These are phyloP conservation scores for Leptinotarsa peninsularis DNA, from an alignment of 2,888 invertebrate genomes.

Conservation along the genomic window DNA sequence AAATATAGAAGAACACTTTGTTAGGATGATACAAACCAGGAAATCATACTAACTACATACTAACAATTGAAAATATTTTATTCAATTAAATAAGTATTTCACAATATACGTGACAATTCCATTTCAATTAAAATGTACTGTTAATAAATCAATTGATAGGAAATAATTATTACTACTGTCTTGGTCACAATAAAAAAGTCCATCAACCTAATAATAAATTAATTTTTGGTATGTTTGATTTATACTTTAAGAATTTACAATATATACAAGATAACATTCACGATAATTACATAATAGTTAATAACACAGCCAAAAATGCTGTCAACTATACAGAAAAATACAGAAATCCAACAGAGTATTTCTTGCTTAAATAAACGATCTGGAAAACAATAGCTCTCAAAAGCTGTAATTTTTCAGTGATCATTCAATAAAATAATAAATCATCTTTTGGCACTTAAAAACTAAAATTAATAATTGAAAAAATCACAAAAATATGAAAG, in stretches of 20 bases:
- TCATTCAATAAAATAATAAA: constrained; percentile 4
- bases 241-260: constrained; percentile 55
- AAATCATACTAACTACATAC: constrained; percentile 24
- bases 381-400: constrained; percentile 5
- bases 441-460: constrained; percentile 18
- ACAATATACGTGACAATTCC: constrained; percentile 38
- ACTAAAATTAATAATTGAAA: neutral
- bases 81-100: constrained; percentile 45
- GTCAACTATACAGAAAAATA: constrained; percentile 61
- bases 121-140: constrained; percentile 37
- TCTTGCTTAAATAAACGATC: constrained; percentile 31
- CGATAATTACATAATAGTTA: constrained; percentile 52
- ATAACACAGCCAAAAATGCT: constrained; percentile 64
- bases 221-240: constrained; percentile 56
- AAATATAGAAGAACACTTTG: no score
- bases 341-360: constrained; percentile 54
- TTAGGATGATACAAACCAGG: neutral
- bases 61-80: constrained; percentile 48
- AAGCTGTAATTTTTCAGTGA: neutral
- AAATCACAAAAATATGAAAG: constrained; percentile 13
- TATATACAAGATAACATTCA: constrained; percentile 53
- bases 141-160: constrained; percentile 43
- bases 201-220: constrained; percentile 53
- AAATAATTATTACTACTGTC: constrained; percentile 44
- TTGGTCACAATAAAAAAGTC: constrained; percentile 51